Evolutionary conservation across 2,113 vertebrate genomes (phyloP), one percentile per base, ranked within the genome.

Genomic region (Plotosus lineatus): DNA sequence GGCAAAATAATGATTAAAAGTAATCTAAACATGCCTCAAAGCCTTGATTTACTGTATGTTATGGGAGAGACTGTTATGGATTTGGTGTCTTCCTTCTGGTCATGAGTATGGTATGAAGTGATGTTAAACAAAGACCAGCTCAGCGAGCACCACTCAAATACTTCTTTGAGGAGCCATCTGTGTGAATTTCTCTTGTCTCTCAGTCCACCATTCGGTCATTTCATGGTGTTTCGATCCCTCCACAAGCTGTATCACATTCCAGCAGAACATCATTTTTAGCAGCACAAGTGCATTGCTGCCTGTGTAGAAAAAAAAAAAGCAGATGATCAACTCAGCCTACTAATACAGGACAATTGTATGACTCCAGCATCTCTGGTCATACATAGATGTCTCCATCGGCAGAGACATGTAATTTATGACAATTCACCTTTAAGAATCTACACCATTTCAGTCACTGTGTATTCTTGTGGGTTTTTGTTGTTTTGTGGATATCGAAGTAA

Each of bases 171-270:
- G 28, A 38, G 44, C 44, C 56, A 46, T 77, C 58, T 77, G 77
- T 51, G 14, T 53, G 60, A 78, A 46, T 68, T 78, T 78, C 46
- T 66, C 48, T 78, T 33, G 28, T 63, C 50, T 46, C 50, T 48
- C 77, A 40, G 31, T 78, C 61, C 48, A 78, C 68, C 68, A 78
- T 78, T 71, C 28, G 11, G 19, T 66, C 51, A 71, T 79, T 72
- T 79, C 38, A 71, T 50, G 55, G 63, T 69, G 77, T 14, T 69
- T 51, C 36, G 56, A 42, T 69, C 50, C 63, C 51, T 56, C 51
- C 53, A 44, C 53, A 48, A 26, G 50, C 66, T 44, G 48, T 48
- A 40, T 36, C 28, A 38, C 12, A 56, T 79, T 56, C 28, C 17
- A 46, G 66, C 21, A n/a, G 61, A 48, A 71, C 26, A 26, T 9